phyloP scores from a whole-genome alignment of 2,113 vertebrate genomes.

The Phalacrocorax pelagicus region DNA sequence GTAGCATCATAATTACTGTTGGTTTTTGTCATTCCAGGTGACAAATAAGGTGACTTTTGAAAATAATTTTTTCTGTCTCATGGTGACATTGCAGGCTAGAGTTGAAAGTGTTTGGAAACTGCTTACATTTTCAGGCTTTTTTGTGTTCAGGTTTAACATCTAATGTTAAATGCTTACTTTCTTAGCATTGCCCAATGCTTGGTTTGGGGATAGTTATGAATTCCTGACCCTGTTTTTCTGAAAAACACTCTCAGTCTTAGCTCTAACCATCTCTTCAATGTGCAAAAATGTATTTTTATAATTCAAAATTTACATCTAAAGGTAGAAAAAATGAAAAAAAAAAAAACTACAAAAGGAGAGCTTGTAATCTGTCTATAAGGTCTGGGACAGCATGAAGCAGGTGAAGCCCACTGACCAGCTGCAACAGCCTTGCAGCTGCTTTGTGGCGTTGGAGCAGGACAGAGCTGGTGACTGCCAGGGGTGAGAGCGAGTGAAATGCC shows the following conservation, averaged over 20 bases:
- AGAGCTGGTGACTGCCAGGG: background rate
- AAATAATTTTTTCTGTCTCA: background rate
- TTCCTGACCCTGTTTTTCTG: background rate
- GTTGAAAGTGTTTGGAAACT: background rate
- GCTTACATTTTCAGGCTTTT: background rate
- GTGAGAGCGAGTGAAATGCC: background rate
- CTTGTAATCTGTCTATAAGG: rapidly evolving
- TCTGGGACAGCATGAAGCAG: background rate
- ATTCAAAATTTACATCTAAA: background rate
- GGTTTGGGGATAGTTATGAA: background rate
- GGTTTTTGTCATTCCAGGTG: background rate
- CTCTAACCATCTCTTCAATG: background rate
- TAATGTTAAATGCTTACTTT: background rate
- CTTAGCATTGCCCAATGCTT: background rate
- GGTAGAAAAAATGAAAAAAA: background rate
- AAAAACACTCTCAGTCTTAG: background rate
- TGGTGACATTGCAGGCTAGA: background rate
- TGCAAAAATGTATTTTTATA: background rate
- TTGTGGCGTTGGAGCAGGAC: background rate
- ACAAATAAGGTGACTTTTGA: background rate
- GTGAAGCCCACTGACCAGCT: background rate
- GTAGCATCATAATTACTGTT: background rate
- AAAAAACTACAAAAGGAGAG: background rate
- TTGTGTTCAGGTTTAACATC: background rate
- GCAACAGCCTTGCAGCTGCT: background rate